Percentiles rank a stretch among this genome's conserved stretches.
Conservation (phyloP, 2,113 vertebrate species). For the Cervus canadensis region DNA sequence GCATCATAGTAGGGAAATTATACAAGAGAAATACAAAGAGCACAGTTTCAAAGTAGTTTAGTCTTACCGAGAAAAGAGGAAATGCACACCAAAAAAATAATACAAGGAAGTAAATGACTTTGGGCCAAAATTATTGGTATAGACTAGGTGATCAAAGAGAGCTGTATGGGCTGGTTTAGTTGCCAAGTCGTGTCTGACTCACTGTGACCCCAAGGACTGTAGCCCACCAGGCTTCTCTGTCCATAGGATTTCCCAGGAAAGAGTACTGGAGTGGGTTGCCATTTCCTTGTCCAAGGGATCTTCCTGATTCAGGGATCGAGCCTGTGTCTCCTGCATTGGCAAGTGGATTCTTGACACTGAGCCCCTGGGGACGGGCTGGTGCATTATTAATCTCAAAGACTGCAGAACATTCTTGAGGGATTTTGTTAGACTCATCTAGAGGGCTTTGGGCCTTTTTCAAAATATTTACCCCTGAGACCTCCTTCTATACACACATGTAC, state of each 20-base stretch:
- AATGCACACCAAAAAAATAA: background rate
- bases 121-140: background rate
- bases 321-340: background rate
- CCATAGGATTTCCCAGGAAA: background rate
- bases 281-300: background rate
- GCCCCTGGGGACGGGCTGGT: background rate
- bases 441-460: background rate
- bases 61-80: background rate
- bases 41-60: background rate
- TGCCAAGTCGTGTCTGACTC: background rate
- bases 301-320: background rate
- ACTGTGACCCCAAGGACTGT: background rate
- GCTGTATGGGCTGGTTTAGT: background rate
- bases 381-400: background rate
- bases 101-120: background rate
- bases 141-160: background rate
- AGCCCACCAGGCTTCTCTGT: background rate
- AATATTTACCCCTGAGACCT: background rate
- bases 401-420: background rate
- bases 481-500: background rate
- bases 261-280: background rate
- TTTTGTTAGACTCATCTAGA: background rate
- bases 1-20: background rate
- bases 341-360: background rate
- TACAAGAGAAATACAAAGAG: background rate